A percentile compares a stretch with the other conserved stretches of the same genome.
Conservation (phyloP, 2,113 vertebrate species). For the Microcebus lehilahytsara region DNA sequence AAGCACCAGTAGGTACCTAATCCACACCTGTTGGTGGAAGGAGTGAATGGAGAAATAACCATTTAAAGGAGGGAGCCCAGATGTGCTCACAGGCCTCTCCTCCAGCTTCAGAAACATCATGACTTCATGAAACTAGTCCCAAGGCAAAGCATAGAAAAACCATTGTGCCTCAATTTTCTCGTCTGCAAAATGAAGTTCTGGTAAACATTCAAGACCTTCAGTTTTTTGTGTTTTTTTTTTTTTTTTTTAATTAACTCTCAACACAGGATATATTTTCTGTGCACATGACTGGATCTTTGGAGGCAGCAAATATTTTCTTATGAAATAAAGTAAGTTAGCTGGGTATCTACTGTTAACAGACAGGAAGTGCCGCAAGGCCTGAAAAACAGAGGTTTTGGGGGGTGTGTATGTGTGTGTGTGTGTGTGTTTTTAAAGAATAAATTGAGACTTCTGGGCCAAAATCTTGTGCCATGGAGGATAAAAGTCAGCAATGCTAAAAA, state of each 20-base stretch:
- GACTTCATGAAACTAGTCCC: background rate
- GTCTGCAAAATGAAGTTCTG: slow-evolving; percentile 17
- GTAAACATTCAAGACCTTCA: background rate
- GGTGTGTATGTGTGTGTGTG: no score
- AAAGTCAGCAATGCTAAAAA: slow-evolving; percentile 47
- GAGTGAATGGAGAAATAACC: background rate
- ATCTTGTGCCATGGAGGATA: slow-evolving; percentile 45
- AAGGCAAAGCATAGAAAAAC: background rate
- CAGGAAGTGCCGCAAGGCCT: slow-evolving; percentile 58
- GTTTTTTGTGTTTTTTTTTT: background rate
- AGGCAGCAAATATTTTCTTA: slow-evolving; percentile 56
- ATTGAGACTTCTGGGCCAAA: slow-evolving; percentile 62
- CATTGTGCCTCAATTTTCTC: background rate
- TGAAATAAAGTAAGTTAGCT: slow-evolving; percentile 61
- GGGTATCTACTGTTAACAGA: slow-evolving; percentile 47
- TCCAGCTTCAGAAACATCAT: background rate
- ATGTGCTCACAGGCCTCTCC: background rate
- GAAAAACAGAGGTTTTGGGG: slow-evolving; percentile 45
- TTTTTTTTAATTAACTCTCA: slow-evolving; percentile 17
- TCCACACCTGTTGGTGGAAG: background rate
- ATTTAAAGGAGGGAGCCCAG: background rate
- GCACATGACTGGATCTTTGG: slow-evolving; percentile 31
- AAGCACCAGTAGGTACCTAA: background rate
- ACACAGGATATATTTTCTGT: background rate
- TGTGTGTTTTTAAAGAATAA: slow-evolving; percentile 52